Evolutionary conservation across 2,797 vertebrate genomes (phyloP).

Genomic region (Sebastes trivittatus): DNA sequence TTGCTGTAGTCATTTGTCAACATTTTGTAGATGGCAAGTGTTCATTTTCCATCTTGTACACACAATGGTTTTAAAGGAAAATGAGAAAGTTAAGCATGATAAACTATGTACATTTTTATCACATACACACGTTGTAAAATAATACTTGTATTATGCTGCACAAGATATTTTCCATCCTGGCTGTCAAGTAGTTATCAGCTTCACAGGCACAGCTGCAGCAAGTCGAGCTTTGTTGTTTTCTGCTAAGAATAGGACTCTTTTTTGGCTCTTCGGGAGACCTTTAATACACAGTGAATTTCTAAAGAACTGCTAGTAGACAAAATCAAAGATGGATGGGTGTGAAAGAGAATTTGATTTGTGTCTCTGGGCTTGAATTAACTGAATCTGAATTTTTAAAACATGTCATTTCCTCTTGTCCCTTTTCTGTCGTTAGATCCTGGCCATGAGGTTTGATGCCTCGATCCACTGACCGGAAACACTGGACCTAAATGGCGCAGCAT

Average conservation of each 20-base stretch:
- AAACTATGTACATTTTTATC: not conserved
- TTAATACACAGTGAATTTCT: slow-evolving; percentile 11
- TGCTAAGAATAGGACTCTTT: slow-evolving; percentile 53
- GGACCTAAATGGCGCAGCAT: slow-evolving; percentile 99
- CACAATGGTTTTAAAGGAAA: not conserved
- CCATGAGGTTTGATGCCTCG: slow-evolving; percentile 99
- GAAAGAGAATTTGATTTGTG: not conserved
- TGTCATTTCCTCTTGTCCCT: not conserved
- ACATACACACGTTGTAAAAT: not conserved
- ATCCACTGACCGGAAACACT: slow-evolving; percentile 99
- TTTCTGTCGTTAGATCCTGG: slow-evolving; percentile 87
- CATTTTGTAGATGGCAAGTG: not conserved
- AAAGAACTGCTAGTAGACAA: slow-evolving; percentile 21
- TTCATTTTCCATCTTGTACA: not conserved
- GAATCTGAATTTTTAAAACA: not conserved
- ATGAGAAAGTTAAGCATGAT: not conserved
- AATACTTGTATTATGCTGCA: not conserved
- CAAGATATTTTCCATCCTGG: slow-evolving; percentile 8
- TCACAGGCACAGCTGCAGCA: slow-evolving; percentile 51
- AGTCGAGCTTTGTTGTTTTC: slow-evolving; percentile 55
- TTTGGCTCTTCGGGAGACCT: slow-evolving; percentile 28
- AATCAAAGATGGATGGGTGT: not conserved
- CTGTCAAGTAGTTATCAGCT: slow-evolving; percentile 36
- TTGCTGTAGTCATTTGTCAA: not conserved
- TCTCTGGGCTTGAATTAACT: not conserved